These are phyloP conservation scores for Littorina saxatilis DNA, from an alignment of 1,140 invertebrate species.

Conservation along the genomic window DNA sequence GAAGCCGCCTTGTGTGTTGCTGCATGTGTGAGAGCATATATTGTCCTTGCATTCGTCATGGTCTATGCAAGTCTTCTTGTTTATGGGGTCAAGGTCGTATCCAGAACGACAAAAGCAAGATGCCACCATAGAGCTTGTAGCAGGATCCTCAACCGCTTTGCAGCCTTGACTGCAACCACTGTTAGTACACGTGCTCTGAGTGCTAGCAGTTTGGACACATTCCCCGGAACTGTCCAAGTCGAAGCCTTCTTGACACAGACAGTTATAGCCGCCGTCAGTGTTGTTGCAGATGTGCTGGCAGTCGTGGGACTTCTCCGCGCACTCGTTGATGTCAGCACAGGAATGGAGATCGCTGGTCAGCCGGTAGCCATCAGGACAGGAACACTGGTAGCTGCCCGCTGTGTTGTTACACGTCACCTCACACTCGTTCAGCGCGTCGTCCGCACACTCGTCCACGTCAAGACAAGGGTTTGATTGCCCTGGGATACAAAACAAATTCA, in stretches of 20 bases:
- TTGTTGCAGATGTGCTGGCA: too few relatives aligned
- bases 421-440: background rate
- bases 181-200: background rate
- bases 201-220: background rate
- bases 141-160: background rate
- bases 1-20: conserved; percentile 51
- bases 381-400: conserved; percentile 50
- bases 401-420: conserved; percentile 48
- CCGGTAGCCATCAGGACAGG: conserved; percentile 50
- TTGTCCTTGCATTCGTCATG: conserved; percentile 1
- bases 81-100: background rate
- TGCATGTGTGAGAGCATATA: conserved; percentile 47
- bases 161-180: background rate
- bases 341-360: conserved; percentile 1
- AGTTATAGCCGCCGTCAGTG: background rate
- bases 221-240: background rate
- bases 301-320: conserved; percentile 53
- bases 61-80: conserved; percentile 19
- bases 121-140: background rate
- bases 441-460: background rate
- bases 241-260: conserved; percentile 2
- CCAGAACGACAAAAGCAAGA: background rate
- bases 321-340: conserved; percentile 72
- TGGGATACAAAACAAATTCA: background rate
- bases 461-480: background rate